A percentile compares a stretch with the other conserved stretches of the same genome.
These are phyloP conservation scores for Luperina nickerlii DNA, from an alignment of 2,888 invertebrate genomes.

Conservation along the genomic window DNA sequence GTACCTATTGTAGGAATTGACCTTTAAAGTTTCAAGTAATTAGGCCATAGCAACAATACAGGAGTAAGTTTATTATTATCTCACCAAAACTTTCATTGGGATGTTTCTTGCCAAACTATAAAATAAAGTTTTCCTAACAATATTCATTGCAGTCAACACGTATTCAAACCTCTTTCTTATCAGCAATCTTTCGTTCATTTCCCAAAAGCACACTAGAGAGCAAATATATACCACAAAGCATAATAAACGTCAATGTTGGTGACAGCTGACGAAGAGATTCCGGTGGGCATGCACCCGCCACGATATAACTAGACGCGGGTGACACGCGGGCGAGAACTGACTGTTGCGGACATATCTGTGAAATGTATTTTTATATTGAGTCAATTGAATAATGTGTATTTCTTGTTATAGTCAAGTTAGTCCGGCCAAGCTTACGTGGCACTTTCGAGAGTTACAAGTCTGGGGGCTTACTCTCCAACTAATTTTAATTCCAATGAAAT, in stretches of 20 bases:
- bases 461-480: no score
- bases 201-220: neutral
- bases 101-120: neutral
- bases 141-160: neutral
- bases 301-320: neutral
- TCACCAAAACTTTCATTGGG: neutral
- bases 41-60: neutral
- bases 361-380: constrained; percentile 2
- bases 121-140: neutral
- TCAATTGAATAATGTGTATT: neutral
- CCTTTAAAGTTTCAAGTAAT: neutral
- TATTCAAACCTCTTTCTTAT: constrained; percentile 15
- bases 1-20: neutral
- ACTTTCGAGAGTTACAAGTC: no score
- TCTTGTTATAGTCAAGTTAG: neutral
- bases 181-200: constrained; percentile 6
- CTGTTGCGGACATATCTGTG: neutral
- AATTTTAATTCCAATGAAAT: no score
- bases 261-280: constrained; percentile 49
- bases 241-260: constrained; percentile 38
- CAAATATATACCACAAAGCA: constrained; percentile 20
- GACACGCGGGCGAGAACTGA: neutral
- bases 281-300: constrained; percentile 15
- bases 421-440: no score
- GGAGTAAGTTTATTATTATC: neutral